Base-by-base conservation (phyloP, 2,113 vertebrate species). In the Girardinichthys multiradiatus region DNA sequence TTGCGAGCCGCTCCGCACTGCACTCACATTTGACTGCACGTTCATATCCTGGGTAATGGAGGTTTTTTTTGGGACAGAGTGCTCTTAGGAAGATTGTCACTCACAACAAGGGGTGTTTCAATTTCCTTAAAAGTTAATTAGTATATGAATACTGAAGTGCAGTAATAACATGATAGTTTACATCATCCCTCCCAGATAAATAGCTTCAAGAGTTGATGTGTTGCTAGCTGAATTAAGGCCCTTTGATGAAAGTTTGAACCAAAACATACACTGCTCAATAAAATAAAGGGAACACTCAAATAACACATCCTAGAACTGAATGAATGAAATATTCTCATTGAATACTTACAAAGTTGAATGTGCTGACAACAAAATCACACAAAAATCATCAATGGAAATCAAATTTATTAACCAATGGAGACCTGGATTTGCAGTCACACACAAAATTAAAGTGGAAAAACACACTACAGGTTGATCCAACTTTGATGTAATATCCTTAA, bases 1-100 rank as follows among this genome's bases (percentile, higher is more conserved):
- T 78, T 64, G 76, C 57, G 84, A 88, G 83, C 87, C 81, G 79
- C 85, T 87, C 68, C 57, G 72, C 86, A 29, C 17, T 1, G 60
- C 70, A 17, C 71, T 80, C 76, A 39, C 57, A 6, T 77, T 58
- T 80, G 74, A 80, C 72, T 67, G 70, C 27, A 8, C 72, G 24
- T 35, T 62, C 70, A 30, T 65, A 54, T 69, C n/a, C 37, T 57
- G 33, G 29, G 39, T 71, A 75, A 77, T 74, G 62, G 61, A 72
- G 69, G 60, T 58, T 76, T 78, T 79, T 76, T 57, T 21, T 17
- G 72, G 24, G 48, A n/a, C 17, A n/a, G 35, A 54, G 37, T 42
- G 42, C 58, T 54, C 64, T 67, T 58, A 35, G 33, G 81, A 75
- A 70, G 59, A 71, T 21, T 79, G 72, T 86, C 82, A 70, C 67